Conservation (phyloP, 1,140 invertebrate species). For the Diorhabda elongata region DNA sequence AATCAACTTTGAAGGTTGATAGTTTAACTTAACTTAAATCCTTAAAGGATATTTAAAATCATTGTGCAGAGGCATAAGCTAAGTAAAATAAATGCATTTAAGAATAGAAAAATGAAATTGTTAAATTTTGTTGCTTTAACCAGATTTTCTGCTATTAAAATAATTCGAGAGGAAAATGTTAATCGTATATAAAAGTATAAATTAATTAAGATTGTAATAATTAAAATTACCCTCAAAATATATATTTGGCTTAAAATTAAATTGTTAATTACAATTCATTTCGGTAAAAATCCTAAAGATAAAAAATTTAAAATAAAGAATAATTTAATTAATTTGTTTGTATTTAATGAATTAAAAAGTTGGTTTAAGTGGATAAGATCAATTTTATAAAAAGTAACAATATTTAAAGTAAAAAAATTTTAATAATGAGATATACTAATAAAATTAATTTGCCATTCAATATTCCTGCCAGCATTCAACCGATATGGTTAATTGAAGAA, state of each 20-base stretch:
- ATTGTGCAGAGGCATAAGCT: too few relatives aligned
- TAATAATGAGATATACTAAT: constrained; percentile 47
- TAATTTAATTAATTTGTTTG: constrained; percentile 44
- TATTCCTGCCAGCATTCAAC: constrained; percentile 47
- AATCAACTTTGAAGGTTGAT: too few relatives aligned
- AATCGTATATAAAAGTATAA: constrained; percentile 49
- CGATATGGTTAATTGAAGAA: constrained; percentile 55
- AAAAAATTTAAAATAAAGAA: constrained; percentile 50
- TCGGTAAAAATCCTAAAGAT: constrained; percentile 53
- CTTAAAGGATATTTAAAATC: too few relatives aligned
- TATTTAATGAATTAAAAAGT: too few relatives aligned
- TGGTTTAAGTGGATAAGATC: constrained; percentile 41
- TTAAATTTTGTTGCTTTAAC: too few relatives aligned
- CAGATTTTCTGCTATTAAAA: too few relatives aligned
- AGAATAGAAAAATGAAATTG: too few relatives aligned
- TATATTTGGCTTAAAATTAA: constrained; percentile 46
- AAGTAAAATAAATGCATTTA: too few relatives aligned
- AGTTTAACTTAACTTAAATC: too few relatives aligned
- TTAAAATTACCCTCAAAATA: constrained; percentile 45
- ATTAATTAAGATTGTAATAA: constrained; percentile 45
- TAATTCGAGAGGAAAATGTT: neutral
- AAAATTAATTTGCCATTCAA: constrained; percentile 46
- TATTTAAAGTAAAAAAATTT: constrained; percentile 35
- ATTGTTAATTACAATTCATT: constrained; percentile 52
- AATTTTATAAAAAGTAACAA: constrained; percentile 45